A percentile compares a stretch with the other conserved stretches of the same genome.
Evolutionary conservation across 1,140 invertebrate genomes (phyloP).

Genomic region (Panulirus ornatus): DNA sequence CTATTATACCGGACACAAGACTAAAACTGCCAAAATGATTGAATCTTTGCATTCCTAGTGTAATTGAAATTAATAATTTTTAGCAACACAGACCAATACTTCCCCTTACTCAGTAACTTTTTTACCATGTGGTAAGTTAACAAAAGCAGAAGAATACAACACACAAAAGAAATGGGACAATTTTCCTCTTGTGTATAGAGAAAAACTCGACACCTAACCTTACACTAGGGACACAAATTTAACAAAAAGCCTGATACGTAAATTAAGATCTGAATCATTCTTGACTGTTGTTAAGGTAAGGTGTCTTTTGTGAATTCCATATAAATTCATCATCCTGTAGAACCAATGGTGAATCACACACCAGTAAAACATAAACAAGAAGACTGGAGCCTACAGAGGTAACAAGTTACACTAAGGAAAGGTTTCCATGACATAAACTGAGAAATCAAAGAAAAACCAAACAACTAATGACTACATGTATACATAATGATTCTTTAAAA

Average conservation of each 20-base stretch:
- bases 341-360: slow-evolving; percentile 53
- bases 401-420: slow-evolving; percentile 36
- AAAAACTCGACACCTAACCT: slow-evolving; percentile 67
- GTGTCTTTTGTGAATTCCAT: slow-evolving; percentile 58
- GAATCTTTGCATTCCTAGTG: neutral
- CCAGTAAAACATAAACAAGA: slow-evolving; percentile 43
- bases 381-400: slow-evolving; percentile 31
- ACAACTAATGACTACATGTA: slow-evolving; percentile 67
- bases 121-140: slow-evolving; percentile 61
- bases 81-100: slow-evolving; percentile 18
- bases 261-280: slow-evolving; percentile 8
- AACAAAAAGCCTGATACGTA: slow-evolving; percentile 18
- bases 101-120: slow-evolving; percentile 52
- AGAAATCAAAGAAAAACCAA: slow-evolving; percentile 60
- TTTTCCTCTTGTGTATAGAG: slow-evolving; percentile 46
- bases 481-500: slow-evolving; percentile 67
- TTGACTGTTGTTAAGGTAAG: slow-evolving; percentile 47
- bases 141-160: slow-evolving; percentile 71
- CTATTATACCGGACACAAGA: slow-evolving; percentile 19
- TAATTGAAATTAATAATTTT: slow-evolving; percentile 29
- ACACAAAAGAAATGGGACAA: slow-evolving; percentile 69
- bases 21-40: neutral
- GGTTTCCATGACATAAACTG: slow-evolving; percentile 42
- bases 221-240: slow-evolving; percentile 21
- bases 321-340: slow-evolving; percentile 47